Base-by-base conservation (phyloP, 2,113 vertebrate genomes). In the Illadopsis cleaveri region DNA sequence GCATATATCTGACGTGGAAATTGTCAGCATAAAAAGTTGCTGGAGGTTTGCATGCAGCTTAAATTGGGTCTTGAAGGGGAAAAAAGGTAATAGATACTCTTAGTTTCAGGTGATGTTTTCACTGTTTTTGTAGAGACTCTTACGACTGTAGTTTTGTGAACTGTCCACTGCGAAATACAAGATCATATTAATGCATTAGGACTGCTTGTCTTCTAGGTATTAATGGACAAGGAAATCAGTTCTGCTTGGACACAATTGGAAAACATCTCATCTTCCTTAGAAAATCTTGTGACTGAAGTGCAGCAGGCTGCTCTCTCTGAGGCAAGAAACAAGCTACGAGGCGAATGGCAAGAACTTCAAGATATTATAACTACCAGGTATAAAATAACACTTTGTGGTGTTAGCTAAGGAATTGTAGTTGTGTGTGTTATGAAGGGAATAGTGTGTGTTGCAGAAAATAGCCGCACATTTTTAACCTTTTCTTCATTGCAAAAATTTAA, bases 221-320 rank as follows among this genome's bases (percentile, higher is more conserved):
- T 91, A 45, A 91, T 99, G 96, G 98, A 98, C 84, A 97, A 87
- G 37, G 98, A 99, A 96, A 98, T 96, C 1, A 97, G 96, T 78
- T 96, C 97, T 75, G 94, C 94, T 85, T 99, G 99, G 99, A 94
- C 95, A 17, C 97, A 98, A 16, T 95, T 98, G 94, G 97, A 98
- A 88, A 93, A 87, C 50, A 95, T 98, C 72, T 98, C 97, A 51
- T 80, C 96, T 86, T 90, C 98, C 58, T 75, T 98, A 73, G 98
- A 97, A 76, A 95, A 88, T 27, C 60, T 97, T 23, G 91, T 94
- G 38, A 69, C 79, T 66, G 95, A 96, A 31, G 11, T 14, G 10
- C 85, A 98, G 69, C 98, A 98, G 58, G 94, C 77, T 83, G 62
- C 60, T 42, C 8, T 97, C 24, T 90, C 91, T 76, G 90, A 98